Conservation (phyloP, 2,797 vertebrate species). For the Sebastes cheni region DNA sequence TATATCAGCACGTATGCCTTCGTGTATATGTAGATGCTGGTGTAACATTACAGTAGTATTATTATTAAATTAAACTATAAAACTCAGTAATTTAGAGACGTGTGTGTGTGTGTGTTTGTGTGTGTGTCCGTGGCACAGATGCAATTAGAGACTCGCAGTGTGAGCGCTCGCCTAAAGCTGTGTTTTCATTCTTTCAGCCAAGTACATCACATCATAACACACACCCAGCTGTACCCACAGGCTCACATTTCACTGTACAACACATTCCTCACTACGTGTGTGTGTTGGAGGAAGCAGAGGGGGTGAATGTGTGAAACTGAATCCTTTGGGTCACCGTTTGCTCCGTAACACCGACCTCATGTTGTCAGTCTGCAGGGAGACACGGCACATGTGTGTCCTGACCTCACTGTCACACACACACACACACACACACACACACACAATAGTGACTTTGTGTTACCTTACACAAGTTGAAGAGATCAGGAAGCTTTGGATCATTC, state of each 20-base stretch:
- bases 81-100: not conserved
- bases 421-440: not conserved
- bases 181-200: slow-evolving; percentile 49
- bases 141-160: not conserved
- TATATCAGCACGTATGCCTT: not conserved
- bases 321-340: slow-evolving; percentile 45
- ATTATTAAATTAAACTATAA: no score
- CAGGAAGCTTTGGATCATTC: not conserved
- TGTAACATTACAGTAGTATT: not conserved
- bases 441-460: not conserved
- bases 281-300: slow-evolving; percentile 21
- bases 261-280: slow-evolving; percentile 42
- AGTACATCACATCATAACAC: slow-evolving; percentile 57
- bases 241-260: slow-evolving; percentile 51
- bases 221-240: slow-evolving; percentile 58
- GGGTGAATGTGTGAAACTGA: slow-evolving; percentile 32
- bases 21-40: slow-evolving; percentile 41
- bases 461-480: not conserved
- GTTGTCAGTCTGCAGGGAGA: slow-evolving; percentile 38
- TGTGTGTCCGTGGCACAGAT: slow-evolving; percentile 49
- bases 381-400: slow-evolving; percentile 27
- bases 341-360: slow-evolving; percentile 12
- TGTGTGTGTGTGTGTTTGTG: slow-evolving; percentile 65
- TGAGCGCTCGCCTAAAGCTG: not conserved
- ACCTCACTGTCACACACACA: slow-evolving; percentile 4